Conservation (phyloP, 2,113 vertebrate species). For the Blennius ocellaris region DNA sequence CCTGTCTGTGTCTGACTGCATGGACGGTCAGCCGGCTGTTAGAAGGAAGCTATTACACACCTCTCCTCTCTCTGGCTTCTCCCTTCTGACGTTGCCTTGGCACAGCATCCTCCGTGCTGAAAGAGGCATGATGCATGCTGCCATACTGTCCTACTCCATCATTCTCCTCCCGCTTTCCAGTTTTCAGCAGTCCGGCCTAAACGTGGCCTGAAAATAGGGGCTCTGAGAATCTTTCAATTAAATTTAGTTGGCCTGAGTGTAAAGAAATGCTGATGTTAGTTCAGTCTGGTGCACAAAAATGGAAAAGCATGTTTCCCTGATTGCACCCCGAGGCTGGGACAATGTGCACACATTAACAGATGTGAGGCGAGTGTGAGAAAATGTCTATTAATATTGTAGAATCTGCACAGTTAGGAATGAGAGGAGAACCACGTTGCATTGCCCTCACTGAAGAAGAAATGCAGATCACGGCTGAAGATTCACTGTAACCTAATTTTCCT, state of each 20-base stretch:
- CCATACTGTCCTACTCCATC: constrained; percentile 45
- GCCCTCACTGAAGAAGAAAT: constrained; percentile 34
- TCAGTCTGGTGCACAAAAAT: constrained; percentile 6
- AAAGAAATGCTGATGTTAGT: constrained; percentile 10
- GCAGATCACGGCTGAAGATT: constrained; percentile 39
- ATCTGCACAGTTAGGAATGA: constrained; percentile 20
- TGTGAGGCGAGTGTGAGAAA: neutral
- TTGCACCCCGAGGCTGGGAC: neutral
- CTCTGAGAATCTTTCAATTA: constrained; percentile 5
- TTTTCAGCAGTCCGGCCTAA: neutral
- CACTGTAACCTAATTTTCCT: constrained; percentile 47
- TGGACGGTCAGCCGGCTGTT: constrained; percentile 40
- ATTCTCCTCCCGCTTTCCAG: constrained; percentile 11
- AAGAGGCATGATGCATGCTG: constrained; percentile 43
- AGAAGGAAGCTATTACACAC: constrained; percentile 45
- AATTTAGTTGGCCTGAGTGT: neutral
- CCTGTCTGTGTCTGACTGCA: constrained; percentile 52
- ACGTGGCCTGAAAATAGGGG: neutral
- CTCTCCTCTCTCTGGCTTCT: constrained; percentile 16
- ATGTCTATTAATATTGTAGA: neutral
- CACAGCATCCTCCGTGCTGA: constrained; percentile 37
- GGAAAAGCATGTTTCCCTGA: neutral
- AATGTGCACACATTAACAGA: constrained; percentile 12
- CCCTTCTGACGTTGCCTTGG: constrained; percentile 26
- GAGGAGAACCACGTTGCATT: neutral